Conservation (phyloP, 2,797 vertebrate species). For the Podargus strigoides region DNA sequence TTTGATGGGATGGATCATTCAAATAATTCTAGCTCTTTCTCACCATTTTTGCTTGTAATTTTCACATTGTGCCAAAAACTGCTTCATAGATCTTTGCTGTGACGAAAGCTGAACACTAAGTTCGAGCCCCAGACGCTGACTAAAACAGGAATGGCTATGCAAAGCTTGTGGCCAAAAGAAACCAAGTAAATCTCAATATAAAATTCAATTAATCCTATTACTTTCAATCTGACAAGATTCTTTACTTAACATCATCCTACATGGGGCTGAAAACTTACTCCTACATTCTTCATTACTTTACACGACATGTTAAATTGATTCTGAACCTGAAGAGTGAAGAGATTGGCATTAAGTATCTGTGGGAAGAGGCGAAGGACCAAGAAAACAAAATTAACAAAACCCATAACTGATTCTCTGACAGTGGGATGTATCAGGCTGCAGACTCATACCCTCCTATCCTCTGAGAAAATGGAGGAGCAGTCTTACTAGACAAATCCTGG, state of each 20-base stretch:
- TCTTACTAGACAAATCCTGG: not conserved
- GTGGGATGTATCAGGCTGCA: not conserved
- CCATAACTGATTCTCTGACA: not conserved
- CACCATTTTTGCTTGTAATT: not conserved
- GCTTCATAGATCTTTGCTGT: not conserved
- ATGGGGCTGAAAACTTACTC: not conserved
- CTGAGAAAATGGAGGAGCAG: not conserved
- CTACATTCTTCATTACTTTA: not conserved
- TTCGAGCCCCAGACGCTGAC: not conserved
- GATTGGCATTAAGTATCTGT: not conserved
- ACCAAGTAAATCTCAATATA: not conserved
- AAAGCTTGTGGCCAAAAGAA: not conserved
- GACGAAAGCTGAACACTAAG: not conserved
- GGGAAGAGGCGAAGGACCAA: not conserved
- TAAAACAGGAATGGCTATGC: not conserved
- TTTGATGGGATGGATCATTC: not conserved
- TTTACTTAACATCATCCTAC: not conserved
- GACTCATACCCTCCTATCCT: not conserved
- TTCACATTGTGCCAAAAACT: not conserved
- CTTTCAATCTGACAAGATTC: not conserved
- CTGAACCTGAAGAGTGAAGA: not conserved
- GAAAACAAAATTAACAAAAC: not conserved
- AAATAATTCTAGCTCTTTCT: not conserved
- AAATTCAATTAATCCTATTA: not conserved
- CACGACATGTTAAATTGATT: not conserved